Evolutionary conservation across 2,797 vertebrate genomes (phyloP), one percentile per base, ranked within the genome.

Genomic region (Karalla daura): DNA sequence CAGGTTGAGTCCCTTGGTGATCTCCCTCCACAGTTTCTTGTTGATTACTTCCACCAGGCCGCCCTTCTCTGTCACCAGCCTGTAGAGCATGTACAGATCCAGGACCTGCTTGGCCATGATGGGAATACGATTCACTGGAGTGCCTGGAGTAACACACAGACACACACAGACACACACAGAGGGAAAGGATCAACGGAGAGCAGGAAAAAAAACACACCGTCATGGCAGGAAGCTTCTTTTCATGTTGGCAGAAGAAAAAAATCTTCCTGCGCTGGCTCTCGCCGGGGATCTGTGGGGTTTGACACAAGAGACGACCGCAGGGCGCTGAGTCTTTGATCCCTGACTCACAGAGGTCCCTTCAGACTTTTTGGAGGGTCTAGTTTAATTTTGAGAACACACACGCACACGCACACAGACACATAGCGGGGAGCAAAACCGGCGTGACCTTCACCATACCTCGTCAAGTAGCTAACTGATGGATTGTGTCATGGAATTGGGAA

Each of bases 71-170:
- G 97, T 99, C 89, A 99, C 98, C 88, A 99, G 92, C 70, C 95
- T 93, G 64, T 99, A 99, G 43, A 99, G 92, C 96, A 97, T 98
- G 89, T 96, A 98, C 55, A 99, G 94, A 84, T 99, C 98, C 59
- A 99, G 91, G 64, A 99, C 97, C 86, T 99, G 98, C 89, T 98
- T 98, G 74, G 98, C 97, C 97, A 98, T 98, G 90, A 98, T 98
- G 74, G 98, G 98, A 85, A 99, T 98, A 53, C 97, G 92, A 91
- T 99, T 98, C 78, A 99, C 97, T 0, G 98, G 98, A 0, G 98
- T 98, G 69, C 98, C 98, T 98, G 71, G 9, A 58, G 20, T 15
- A 37, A 74, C 45, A 76, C 45, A 53, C 39, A 33, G 10, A 68
- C 45, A 53, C 33, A 53, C 11, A 46, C 17, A 66, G 14, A 50